phyloP scores from a whole-genome alignment of 2,888 invertebrate genomes.

The Andrena minutula region DNA sequence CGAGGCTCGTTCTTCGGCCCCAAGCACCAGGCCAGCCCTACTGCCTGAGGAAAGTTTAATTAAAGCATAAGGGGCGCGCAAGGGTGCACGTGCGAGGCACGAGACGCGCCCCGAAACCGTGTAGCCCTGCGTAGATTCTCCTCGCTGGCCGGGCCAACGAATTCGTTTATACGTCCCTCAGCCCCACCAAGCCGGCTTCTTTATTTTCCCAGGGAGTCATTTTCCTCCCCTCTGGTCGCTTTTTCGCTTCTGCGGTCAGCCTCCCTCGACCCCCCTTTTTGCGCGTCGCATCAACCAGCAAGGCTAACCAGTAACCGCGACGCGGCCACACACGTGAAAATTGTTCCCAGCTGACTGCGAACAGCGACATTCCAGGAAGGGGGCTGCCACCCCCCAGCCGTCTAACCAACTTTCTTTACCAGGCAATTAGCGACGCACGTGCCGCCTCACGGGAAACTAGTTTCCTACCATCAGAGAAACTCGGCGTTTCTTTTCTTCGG shows the following conservation, averaged over 20 bases:
- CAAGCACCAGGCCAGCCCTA: neutral
- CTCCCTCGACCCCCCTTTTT: neutral
- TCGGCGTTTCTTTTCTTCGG: conserved; percentile 25
- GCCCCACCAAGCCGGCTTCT: neutral
- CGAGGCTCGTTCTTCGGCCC: conserved; percentile 5
- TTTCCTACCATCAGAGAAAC: conserved; percentile 47
- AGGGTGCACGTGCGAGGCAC: conserved; percentile 24
- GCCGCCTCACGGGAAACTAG: conserved; percentile 46
- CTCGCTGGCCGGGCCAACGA: conserved; percentile 18
- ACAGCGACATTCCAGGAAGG: conserved; percentile 5
- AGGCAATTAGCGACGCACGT: conserved; percentile 53
- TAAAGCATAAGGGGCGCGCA: conserved; percentile 41
- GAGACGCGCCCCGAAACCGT: conserved; percentile 35
- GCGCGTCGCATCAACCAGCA: conserved; percentile 9
- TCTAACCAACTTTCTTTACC: conserved; percentile 33
- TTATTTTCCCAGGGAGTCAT: conserved; percentile 24
- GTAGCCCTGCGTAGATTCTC: neutral
- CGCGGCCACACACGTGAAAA: conserved; percentile 23
- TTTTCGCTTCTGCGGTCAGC: neutral
- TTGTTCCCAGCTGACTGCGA: conserved; percentile 26
- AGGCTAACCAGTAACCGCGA: conserved; percentile 12
- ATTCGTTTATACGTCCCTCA: conserved; percentile 46
- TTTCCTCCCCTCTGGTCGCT: conserved; percentile 11
- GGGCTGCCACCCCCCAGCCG: neutral
- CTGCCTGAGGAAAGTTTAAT: conserved; percentile 59